A percentile compares a stretch with the other conserved stretches of the same genome.
Conservation (phyloP, 2,113 vertebrate genomes). For the Neogale vison region DNA sequence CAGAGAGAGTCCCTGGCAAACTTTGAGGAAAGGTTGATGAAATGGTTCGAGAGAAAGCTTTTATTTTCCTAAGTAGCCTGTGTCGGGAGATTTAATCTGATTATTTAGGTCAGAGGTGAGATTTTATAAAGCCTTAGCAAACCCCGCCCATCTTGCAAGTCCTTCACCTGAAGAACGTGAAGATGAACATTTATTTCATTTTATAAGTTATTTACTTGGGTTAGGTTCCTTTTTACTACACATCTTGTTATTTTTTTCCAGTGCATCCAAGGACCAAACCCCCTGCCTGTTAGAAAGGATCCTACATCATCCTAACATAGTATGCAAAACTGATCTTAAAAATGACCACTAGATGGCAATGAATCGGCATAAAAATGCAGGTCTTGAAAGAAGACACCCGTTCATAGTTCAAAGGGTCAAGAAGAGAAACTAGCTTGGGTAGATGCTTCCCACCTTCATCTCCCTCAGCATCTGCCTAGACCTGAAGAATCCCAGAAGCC, state of each 20-base stretch:
- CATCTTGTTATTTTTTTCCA: background rate
- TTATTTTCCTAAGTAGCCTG: conserved; percentile 25
- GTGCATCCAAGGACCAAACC: background rate
- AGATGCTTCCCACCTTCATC: background rate
- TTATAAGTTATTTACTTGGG: background rate
- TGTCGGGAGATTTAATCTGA: background rate
- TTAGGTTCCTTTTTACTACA: background rate
- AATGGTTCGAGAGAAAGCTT: conserved; percentile 27
- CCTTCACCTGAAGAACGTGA: conserved; percentile 8
- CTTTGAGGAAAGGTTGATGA: background rate
- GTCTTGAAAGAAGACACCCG: background rate
- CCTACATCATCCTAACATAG: background rate
- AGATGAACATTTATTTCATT: background rate
- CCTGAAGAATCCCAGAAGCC: background rate
- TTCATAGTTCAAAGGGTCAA: background rate
- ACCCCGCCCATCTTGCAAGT: background rate
- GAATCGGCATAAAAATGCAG: conserved; percentile 75
- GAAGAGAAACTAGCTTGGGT: background rate
- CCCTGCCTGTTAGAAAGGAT: background rate
- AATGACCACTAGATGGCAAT: conserved; percentile 85
- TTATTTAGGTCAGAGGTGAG: background rate
- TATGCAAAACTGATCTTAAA: conserved; percentile 58
- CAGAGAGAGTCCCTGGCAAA: background rate
- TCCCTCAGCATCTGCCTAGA: background rate
- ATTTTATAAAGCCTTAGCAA: conserved; percentile 26